Conservation (phyloP, 2,797 vertebrate species). For the Pangasius djambal region DNA sequence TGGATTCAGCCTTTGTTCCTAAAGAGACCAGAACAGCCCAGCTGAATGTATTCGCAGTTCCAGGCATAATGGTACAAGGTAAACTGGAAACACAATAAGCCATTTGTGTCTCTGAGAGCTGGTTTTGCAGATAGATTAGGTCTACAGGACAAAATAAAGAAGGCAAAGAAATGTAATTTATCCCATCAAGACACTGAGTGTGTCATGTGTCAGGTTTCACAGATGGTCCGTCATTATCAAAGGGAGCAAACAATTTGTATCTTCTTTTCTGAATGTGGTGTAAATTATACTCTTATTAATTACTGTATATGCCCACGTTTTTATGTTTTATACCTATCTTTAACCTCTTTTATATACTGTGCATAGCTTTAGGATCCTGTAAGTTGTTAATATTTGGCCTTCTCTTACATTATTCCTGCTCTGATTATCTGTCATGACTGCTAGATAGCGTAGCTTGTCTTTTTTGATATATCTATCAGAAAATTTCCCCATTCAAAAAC, state of each 20-base stretch:
- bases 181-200: not conserved
- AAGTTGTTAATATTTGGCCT: not conserved
- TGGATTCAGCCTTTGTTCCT: not conserved
- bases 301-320: not conserved
- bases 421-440: not conserved
- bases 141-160: not conserved
- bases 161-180: not conserved
- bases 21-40: not conserved
- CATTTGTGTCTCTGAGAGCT: not conserved
- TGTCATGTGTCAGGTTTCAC: not conserved
- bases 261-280: not conserved
- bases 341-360: not conserved
- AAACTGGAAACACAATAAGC: not conserved
- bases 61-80: not conserved
- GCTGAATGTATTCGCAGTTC: constrained; percentile 11
- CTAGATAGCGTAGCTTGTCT: not conserved
- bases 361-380: not conserved
- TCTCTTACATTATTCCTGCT: not conserved
- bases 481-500: not conserved
- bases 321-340: not conserved
- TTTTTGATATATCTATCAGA: not conserved
- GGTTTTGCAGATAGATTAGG: not conserved
- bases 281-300: not conserved
- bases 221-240: not conserved
- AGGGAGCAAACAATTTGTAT: not conserved